Conservation (phyloP, 2,888 invertebrate genomes). For the Papilio protenor region DNA sequence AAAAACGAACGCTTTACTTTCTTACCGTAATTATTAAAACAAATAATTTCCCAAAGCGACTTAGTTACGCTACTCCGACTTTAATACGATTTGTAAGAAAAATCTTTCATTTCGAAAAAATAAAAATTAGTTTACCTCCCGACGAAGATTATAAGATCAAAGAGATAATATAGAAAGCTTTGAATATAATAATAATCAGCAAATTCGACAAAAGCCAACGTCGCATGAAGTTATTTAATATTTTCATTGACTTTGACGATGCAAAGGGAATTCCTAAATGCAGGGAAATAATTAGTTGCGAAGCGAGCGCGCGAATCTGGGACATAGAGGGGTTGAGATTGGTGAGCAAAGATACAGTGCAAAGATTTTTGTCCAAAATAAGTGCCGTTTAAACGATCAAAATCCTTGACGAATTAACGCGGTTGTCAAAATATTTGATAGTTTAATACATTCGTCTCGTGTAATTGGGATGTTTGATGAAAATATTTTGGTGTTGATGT, state of each 20-base stretch:
- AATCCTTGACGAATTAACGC: no score
- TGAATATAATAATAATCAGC: conserved; percentile 53
- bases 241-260: conserved; percentile 69
- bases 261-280: conserved; percentile 79
- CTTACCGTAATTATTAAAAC: neutral
- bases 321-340: conserved; percentile 49
- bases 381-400: no score
- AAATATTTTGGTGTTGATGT: no score
- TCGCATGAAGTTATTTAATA: conserved; percentile 66
- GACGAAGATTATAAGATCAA: conserved; percentile 2
- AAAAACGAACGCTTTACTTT: neutral
- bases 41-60: conserved; percentile 2
- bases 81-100: neutral
- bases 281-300: conserved; percentile 78
- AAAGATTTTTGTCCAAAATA: neutral
- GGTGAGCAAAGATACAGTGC: neutral
- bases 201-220: conserved; percentile 55
- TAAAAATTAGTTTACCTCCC: neutral
- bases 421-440: no score
- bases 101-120: neutral
- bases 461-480: no score
- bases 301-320: conserved; percentile 57
- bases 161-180: neutral
- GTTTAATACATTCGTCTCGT: no score
- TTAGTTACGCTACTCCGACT: neutral